phyloP scores from a whole-genome alignment of 2,888 invertebrate species.

The Agelastica alni region DNA sequence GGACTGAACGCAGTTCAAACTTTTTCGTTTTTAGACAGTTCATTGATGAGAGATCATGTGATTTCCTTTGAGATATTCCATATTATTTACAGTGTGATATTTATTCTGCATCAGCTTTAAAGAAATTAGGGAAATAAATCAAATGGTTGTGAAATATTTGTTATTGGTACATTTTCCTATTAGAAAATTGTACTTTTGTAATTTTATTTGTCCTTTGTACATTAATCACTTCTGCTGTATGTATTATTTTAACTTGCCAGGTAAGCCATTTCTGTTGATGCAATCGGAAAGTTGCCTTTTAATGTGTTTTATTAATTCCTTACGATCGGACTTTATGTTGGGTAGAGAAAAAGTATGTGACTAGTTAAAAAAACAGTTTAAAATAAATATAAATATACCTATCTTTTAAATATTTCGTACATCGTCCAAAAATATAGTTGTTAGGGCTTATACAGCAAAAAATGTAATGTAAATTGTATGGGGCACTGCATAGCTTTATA shows the following conservation, averaged over 20 bases:
- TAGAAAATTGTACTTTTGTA: slow-evolving; percentile 31
- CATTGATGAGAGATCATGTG: slow-evolving; percentile 30
- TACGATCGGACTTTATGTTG: too few relatives aligned
- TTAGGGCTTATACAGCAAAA: too few relatives aligned
- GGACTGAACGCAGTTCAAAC: neutral
- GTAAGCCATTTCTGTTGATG: neutral
- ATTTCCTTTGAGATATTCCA: slow-evolving; percentile 34
- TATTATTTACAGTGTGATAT: slow-evolving; percentile 30
- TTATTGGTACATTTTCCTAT: slow-evolving; percentile 37
- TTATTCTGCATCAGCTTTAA: slow-evolving; percentile 24
- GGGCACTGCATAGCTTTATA: too few relatives aligned
- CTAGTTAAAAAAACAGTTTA: too few relatives aligned
- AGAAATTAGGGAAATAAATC: slow-evolving; percentile 22
- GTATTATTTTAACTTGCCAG: slow-evolving; percentile 29
- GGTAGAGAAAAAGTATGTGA: too few relatives aligned
- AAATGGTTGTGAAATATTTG: slow-evolving; percentile 48
- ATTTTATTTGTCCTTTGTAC: slow-evolving; percentile 34
- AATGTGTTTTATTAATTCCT: too few relatives aligned
- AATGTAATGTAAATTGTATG: too few relatives aligned
- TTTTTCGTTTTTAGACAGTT: slow-evolving; percentile 22
- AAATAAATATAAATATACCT: too few relatives aligned
- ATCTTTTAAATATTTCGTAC: too few relatives aligned
- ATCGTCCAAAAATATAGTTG: too few relatives aligned
- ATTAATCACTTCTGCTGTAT: slow-evolving; percentile 33
- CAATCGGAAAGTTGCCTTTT: too few relatives aligned